phyloP scores from a whole-genome alignment of 2,888 invertebrate genomes.

The Lamellibrachia satsuma region DNA sequence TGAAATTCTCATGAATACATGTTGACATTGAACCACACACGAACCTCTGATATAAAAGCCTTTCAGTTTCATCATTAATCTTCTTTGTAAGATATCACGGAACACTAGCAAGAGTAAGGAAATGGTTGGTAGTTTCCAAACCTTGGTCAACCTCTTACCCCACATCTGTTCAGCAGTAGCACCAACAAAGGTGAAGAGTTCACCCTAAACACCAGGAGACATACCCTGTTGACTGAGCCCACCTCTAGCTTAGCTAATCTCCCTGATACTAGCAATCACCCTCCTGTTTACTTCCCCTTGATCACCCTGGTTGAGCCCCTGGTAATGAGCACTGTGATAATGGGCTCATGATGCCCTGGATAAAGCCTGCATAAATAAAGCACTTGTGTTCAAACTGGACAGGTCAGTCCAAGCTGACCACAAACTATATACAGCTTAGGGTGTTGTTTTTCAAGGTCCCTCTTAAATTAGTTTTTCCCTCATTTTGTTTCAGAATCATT shows the following conservation, averaged over 20 bases:
- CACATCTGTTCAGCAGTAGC: background rate
- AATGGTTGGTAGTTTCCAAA: background rate
- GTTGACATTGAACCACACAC: background rate
- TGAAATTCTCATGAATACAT: background rate
- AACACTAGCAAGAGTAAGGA: background rate
- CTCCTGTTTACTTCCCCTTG: background rate
- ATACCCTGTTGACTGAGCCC: background rate
- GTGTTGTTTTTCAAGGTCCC: background rate
- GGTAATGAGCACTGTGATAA: background rate
- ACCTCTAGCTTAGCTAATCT: background rate
- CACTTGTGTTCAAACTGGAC: background rate
- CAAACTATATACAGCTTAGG: background rate
- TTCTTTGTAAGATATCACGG: background rate
- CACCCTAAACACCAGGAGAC: background rate
- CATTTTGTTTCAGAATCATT: too few species aligned
- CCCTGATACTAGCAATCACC: background rate
- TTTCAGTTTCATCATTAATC: background rate
- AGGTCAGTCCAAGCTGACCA: background rate
- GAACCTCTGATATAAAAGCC: background rate
- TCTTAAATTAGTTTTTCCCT: too few species aligned
- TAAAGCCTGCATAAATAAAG: background rate
- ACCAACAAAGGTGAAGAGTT: background rate
- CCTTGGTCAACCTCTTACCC: background rate
- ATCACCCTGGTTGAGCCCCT: background rate
- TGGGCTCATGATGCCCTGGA: background rate